Evolutionary conservation across 2,888 invertebrate genomes (phyloP).

Genomic region (Dromius quadrimaculatus): DNA sequence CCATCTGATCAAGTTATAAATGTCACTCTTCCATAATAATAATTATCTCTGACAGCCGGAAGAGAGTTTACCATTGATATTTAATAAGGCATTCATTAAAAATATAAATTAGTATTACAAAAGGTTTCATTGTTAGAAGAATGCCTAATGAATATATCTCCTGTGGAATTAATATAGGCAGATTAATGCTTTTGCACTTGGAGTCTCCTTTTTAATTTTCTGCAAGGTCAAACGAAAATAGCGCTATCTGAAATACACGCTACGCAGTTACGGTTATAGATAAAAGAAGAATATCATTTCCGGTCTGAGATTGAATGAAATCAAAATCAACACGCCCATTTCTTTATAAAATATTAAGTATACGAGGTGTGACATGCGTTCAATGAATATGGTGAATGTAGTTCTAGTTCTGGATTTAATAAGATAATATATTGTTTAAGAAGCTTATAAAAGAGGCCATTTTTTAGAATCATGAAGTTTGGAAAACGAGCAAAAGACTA

Average conservation of each 20-base stretch:
- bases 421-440: too few species aligned
- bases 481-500: too few species aligned
- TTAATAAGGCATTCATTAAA: not conserved
- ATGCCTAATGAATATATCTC: not conserved
- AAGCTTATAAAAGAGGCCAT: too few species aligned
- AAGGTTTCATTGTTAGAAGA: not conserved
- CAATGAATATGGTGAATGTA: too few species aligned
- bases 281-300: not conserved
- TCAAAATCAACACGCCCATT: too few species aligned
- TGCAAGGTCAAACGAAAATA: conserved; percentile 20
- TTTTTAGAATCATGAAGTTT: too few species aligned
- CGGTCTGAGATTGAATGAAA: not conserved
- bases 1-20: not conserved
- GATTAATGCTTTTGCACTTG: conserved; percentile 1
- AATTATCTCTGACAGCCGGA: not conserved
- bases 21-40: not conserved
- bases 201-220: conserved; percentile 7
- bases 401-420: too few species aligned
- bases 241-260: conserved; percentile 11
- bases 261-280: not conserved
- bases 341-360: too few species aligned
- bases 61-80: not conserved
- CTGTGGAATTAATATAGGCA: not conserved
- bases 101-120: not conserved
- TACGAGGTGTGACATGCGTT: too few species aligned